Evolutionary conservation across 1,140 invertebrate genomes (phyloP).

Genomic region (Oncopodura yosiiana): DNA sequence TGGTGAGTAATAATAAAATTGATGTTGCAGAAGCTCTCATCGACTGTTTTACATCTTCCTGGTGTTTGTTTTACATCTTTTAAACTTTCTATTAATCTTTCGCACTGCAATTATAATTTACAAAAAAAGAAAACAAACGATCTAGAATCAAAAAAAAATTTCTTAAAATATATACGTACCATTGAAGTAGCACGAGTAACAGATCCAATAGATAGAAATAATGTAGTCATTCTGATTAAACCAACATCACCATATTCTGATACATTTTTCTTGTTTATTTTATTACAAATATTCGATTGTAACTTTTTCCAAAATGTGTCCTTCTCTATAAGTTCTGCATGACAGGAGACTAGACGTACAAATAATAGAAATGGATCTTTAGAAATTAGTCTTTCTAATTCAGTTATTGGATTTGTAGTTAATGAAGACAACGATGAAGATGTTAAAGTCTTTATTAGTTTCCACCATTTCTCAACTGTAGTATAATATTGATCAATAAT

Average conservation of each 20-base stretch:
- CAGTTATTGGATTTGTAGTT: background rate
- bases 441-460: background rate
- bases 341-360: background rate
- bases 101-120: constrained; percentile 8
- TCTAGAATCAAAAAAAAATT: background rate
- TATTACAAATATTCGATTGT: constrained; percentile 13
- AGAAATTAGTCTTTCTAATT: background rate
- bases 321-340: background rate
- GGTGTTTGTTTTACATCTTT: background rate
- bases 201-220: constrained; percentile 4
- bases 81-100: constrained; percentile 9
- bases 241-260: constrained; percentile 11
- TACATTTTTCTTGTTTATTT: constrained; percentile 1
- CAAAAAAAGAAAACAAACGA: background rate
- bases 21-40: constrained; percentile 1
- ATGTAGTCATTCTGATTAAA: constrained; percentile 4
- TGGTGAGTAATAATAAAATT: constrained; percentile 1
- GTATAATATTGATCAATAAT: background rate
- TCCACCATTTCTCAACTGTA: background rate
- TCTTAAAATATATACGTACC: constrained; percentile 3
- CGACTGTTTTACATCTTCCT: constrained; percentile 1
- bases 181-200: background rate
- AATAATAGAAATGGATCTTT: constrained; percentile 6
- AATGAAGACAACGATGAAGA: too few species aligned
- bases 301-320: constrained; percentile 11